A percentile compares a stretch with the other conserved stretches of the same genome.
These are phyloP conservation scores for Ectobius pallidus DNA, from an alignment of 2,888 invertebrate genomes.

Conservation along the genomic window DNA sequence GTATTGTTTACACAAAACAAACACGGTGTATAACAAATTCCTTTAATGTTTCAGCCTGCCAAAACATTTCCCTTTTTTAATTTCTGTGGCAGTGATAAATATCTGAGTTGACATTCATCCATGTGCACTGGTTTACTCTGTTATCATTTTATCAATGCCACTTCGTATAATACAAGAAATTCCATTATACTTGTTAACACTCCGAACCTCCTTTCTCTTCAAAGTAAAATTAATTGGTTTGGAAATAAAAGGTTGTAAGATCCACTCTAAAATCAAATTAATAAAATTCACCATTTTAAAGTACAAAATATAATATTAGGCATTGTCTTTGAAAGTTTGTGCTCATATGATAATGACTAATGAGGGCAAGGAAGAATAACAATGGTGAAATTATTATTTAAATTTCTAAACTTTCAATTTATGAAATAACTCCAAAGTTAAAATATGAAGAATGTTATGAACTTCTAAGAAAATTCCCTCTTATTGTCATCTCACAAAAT, in stretches of 20 bases:
- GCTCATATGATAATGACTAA: too few relatives aligned
- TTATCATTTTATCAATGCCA: not conserved
- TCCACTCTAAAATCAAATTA: not conserved
- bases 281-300: too few relatives aligned
- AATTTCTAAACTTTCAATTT: too few relatives aligned
- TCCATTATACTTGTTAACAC: not conserved
- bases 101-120: constrained; percentile 2
- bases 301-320: too few relatives aligned
- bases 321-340: too few relatives aligned
- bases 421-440: too few relatives aligned
- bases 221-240: not conserved
- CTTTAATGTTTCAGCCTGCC: not conserved
- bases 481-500: too few relatives aligned
- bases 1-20: constrained; percentile 17
- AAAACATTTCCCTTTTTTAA: not conserved
- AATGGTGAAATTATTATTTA: too few relatives aligned
- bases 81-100: constrained; percentile 9
- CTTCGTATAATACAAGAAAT: not conserved
- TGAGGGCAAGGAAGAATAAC: too few relatives aligned
- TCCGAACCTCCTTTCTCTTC: not conserved
- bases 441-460: too few relatives aligned
- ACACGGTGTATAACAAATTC: constrained; percentile 8
- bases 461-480: too few relatives aligned
- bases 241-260: not conserved
- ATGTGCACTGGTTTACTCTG: not conserved